These are phyloP conservation scores for Mormyrops attenuatus DNA, from an alignment of 2,797 vertebrate species.

Conservation along the genomic window DNA sequence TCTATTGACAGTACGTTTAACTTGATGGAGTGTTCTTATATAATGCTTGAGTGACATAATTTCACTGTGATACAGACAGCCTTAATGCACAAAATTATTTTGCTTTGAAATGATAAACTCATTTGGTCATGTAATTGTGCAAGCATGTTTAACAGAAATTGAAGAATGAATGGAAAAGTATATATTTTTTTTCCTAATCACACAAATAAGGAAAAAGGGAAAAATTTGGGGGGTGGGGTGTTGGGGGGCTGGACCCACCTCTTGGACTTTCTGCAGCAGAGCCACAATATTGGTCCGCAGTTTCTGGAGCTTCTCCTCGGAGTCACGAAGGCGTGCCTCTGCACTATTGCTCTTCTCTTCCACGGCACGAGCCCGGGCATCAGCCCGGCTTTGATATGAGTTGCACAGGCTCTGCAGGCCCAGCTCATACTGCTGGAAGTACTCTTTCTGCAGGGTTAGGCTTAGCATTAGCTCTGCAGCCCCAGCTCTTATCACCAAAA, in stretches of 20 bases:
- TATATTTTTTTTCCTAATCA: not conserved
- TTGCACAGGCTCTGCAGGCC: conserved; percentile 95
- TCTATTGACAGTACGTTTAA: not conserved
- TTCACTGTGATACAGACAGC: not conserved
- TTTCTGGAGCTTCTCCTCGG: conserved; percentile 91
- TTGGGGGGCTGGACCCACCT: conserved; percentile 60
- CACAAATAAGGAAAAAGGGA: too few relatives aligned
- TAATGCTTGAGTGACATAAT: not conserved
- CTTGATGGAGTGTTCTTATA: not conserved
- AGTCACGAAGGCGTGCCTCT: conserved; percentile 77
- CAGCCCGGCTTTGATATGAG: conserved; percentile 89
- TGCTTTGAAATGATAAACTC: not conserved
- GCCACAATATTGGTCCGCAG: conserved; percentile 92
- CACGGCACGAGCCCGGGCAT: conserved; percentile 79
- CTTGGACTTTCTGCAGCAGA: conserved; percentile 94
- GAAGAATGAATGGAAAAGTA: not conserved
- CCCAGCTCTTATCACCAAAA: not conserved
- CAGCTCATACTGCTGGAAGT: conserved; percentile 94
- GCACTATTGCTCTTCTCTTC: conserved; percentile 80
- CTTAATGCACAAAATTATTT: not conserved
- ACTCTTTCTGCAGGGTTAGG: conserved; percentile 81
- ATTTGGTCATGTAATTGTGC: not conserved
- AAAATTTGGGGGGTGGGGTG: too few relatives aligned
- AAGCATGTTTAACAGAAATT: not conserved
- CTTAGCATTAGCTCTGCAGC: not conserved